Percentiles rank a stretch among this genome's conserved stretches.
Evolutionary conservation across 2,797 vertebrate species (phyloP).

Genomic region (Benthosema pterotum): DNA sequence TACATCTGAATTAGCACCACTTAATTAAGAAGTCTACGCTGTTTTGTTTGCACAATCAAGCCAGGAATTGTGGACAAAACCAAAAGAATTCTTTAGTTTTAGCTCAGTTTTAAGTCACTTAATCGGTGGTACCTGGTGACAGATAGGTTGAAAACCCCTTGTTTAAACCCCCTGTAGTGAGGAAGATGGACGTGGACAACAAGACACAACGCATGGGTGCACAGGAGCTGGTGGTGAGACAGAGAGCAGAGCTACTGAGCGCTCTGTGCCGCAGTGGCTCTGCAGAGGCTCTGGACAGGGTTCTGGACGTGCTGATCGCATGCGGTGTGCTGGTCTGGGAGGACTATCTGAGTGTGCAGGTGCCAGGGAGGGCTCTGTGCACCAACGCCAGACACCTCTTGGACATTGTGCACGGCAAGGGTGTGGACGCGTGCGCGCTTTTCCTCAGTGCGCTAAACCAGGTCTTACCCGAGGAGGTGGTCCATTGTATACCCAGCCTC

Average conservation of each 20-base stretch:
- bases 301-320: slow-evolving; percentile 84
- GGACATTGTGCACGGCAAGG: slow-evolving; percentile 80
- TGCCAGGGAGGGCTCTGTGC: slow-evolving; percentile 69
- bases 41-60: too few relatives aligned
- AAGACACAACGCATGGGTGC: slow-evolving; percentile 69
- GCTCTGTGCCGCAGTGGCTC: slow-evolving; percentile 79
- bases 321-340: slow-evolving; percentile 83
- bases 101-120: too few relatives aligned
- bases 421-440: slow-evolving; percentile 69
- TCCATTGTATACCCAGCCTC: slow-evolving; percentile 14
- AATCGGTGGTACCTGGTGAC: too few relatives aligned
- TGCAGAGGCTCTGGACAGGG: slow-evolving; percentile 79
- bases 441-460: slow-evolving; percentile 72
- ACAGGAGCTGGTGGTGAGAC: slow-evolving; percentile 76
- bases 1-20: too few relatives aligned
- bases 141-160: too few relatives aligned
- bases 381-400: slow-evolving; percentile 78
- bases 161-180: too few relatives aligned
- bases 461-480: slow-evolving; percentile 67
- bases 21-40: too few relatives aligned
- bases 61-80: too few relatives aligned
- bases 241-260: slow-evolving; percentile 78
- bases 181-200: slow-evolving; percentile 30
- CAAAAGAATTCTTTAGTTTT: too few relatives aligned
- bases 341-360: slow-evolving; percentile 79